Conservation (phyloP, 2,113 vertebrate species). For the Pangasianodon gigas region DNA sequence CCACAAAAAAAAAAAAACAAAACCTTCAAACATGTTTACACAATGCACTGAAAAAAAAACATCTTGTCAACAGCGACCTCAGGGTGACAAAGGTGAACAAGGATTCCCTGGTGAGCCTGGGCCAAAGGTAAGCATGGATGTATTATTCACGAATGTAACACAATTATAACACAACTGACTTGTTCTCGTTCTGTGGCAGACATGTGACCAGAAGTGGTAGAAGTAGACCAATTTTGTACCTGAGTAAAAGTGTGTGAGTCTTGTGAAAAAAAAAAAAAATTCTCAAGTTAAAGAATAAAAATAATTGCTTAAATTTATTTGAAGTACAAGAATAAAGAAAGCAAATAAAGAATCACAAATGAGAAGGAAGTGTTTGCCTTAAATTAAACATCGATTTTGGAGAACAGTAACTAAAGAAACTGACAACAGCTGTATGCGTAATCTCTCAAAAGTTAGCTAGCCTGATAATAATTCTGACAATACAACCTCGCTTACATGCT, state of each 20-base stretch:
- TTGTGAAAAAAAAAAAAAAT: not conserved
- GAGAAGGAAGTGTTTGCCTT: too few species aligned
- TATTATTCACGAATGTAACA: not conserved
- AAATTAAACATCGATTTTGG: not conserved
- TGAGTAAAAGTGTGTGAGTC: not conserved
- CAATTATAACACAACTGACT: not conserved
- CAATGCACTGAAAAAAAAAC: not conserved
- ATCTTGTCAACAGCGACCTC: slow-evolving; percentile 57
- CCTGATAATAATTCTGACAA: not conserved
- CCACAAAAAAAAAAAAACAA: not conserved
- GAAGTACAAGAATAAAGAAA: not conserved
- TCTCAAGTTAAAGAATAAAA: not conserved
- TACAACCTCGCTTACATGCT: not conserved
- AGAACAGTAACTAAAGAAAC: not conserved
- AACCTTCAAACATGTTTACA: not conserved
- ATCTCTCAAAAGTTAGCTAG: not conserved
- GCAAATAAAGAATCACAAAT: not conserved
- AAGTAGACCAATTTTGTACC: not conserved
- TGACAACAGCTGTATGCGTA: not conserved
- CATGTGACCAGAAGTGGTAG: not conserved
- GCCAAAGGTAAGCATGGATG: slow-evolving; percentile 59
- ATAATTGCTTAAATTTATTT: not conserved
- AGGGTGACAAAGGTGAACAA: slow-evolving; percentile 61
- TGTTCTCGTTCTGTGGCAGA: not conserved
- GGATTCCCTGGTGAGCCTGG: slow-evolving; percentile 67